Evolutionary conservation across 2,797 vertebrate genomes (phyloP), one percentile per base, ranked within the genome.

Genomic region (Amazona ochrocephala): DNA sequence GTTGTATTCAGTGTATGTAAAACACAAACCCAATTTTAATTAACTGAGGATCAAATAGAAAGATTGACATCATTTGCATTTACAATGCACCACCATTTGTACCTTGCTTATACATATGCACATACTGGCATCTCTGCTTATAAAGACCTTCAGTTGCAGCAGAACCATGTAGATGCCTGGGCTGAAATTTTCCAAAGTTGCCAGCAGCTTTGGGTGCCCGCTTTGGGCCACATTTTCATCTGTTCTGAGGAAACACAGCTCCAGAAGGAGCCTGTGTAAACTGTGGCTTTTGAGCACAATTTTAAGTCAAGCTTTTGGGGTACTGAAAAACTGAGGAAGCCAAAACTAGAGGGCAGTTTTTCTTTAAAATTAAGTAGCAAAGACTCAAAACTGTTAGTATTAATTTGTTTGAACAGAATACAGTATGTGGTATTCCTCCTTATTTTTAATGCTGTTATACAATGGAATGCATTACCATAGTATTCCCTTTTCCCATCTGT

Each of bases 401-500:
- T 84, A 50, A 89, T 89, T 88, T 94, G 5, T 61, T 93, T 87
- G 30, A 79, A 61, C 10, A 44, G 51, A 56, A 67, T 76, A 76
- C 24, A 30, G 41, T 62, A 34, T 71, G 45, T 84, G 64, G 12
- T 65, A n/a, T 74, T 90, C 17, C 24, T 84, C 21, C 73, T 90
- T 91, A 66, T 66, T 78, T 95, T 87, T 65, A 77, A 89, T 65
- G 67, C 37, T 86, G 1, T 90, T 95, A 39, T 51, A 73, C 37
- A 93, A 70, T 86, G 53, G 48, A 91, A 82, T 84, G 32, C 34
- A 65, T 94, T 93, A 65, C 41, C 77, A 44, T 67, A 72, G 74
- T 34, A 24, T 82, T 92, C 16, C n/a, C 23, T 94, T 86, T 67
- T 82, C 89, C 87, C 79, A 85, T 94, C 94, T 93, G 81, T 87